Percentiles rank a stretch among this genome's conserved stretches.
Conservation (phyloP, 2,113 vertebrate species). For the Misgurnus anguillicaudatus region DNA sequence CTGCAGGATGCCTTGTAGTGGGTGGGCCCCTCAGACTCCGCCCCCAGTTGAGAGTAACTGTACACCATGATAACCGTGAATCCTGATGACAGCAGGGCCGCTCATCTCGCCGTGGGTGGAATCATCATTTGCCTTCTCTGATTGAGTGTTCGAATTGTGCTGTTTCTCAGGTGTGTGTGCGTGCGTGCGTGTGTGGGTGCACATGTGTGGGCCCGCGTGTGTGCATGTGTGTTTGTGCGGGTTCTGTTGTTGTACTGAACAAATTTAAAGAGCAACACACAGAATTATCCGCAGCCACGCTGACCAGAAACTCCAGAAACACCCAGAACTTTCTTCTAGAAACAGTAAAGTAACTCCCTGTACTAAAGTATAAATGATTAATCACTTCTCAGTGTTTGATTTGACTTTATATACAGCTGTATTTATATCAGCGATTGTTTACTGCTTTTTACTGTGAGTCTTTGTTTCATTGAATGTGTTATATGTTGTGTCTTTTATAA, state of each 20-base stretch:
- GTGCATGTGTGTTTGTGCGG: too few species aligned
- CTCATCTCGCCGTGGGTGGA: conserved; percentile 25
- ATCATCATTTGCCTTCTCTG: conserved; percentile 33
- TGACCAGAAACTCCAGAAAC: not conserved
- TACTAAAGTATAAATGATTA: not conserved
- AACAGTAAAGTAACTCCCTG: not conserved
- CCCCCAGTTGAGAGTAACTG: conserved; percentile 24
- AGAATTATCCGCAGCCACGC: conserved; percentile 29
- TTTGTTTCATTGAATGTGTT: not conserved
- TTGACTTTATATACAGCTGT: not conserved
- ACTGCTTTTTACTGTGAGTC: conserved; percentile 45
- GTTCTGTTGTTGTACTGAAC: conserved; percentile 36
- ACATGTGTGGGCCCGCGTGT: too few species aligned
- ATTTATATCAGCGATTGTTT: conserved; percentile 50
- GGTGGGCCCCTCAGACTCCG: not conserved
- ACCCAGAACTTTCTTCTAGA: not conserved
- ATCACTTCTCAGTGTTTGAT: not conserved
- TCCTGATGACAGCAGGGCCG: conserved; percentile 17
- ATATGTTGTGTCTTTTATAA: not conserved
- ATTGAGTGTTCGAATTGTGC: conserved; percentile 31
- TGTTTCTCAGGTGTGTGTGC: conserved; percentile 5
- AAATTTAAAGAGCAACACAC: conserved; percentile 31
- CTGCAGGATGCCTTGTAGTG: conserved; percentile 87
- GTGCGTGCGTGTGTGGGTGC: not conserved
- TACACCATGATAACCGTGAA: conserved; percentile 43